A percentile compares a stretch with the other conserved stretches of the same genome.
phyloP scores from a whole-genome alignment of 1,140 invertebrate genomes.

The Monomorium pharaonis region DNA sequence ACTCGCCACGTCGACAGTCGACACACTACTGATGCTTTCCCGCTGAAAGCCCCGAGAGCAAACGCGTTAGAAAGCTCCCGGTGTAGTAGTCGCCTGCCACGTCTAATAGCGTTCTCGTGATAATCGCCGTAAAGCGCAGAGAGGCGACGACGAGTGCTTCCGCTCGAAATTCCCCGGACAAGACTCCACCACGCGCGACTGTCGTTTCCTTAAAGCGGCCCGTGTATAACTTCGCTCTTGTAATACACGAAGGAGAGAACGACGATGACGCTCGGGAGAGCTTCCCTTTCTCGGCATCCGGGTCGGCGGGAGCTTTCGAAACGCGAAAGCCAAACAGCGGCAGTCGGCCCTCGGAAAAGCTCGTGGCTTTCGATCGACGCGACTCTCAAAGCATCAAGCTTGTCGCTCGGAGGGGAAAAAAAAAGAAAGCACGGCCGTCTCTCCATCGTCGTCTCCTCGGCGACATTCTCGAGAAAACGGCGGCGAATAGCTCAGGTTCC shows the following conservation, averaged over 20 bases:
- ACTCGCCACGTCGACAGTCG: slow-evolving; percentile 3
- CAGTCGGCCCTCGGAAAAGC: slow-evolving; percentile 26
- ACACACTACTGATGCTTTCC: slow-evolving; percentile 15
- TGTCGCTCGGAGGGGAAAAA: slow-evolving; percentile 21
- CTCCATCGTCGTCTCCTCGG: neutral
- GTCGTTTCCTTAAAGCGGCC: slow-evolving; percentile 34
- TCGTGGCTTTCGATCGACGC: slow-evolving; percentile 41
- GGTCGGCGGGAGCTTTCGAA: neutral
- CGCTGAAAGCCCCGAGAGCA: slow-evolving; percentile 17
- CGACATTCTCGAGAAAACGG: slow-evolving; percentile 44
- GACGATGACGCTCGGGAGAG: neutral
- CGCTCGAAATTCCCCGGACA: neutral
- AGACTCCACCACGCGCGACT: neutral
- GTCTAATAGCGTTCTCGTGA: slow-evolving; percentile 58
- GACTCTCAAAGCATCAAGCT: slow-evolving; percentile 42
- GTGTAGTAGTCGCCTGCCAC: neutral
- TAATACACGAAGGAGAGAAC: neutral
- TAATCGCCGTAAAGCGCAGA: slow-evolving; percentile 54
- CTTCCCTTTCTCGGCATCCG: slow-evolving; percentile 14
- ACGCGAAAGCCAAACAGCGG: slow-evolving; percentile 51
- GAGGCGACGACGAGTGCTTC: slow-evolving; percentile 22
- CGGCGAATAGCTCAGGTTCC: slow-evolving; percentile 51
- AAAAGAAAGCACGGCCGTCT: neutral
- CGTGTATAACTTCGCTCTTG: slow-evolving; percentile 17
- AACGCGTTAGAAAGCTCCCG: slow-evolving; percentile 4